Conservation (phyloP, 2,797 vertebrate genomes). For the Meriones psammophilus region DNA sequence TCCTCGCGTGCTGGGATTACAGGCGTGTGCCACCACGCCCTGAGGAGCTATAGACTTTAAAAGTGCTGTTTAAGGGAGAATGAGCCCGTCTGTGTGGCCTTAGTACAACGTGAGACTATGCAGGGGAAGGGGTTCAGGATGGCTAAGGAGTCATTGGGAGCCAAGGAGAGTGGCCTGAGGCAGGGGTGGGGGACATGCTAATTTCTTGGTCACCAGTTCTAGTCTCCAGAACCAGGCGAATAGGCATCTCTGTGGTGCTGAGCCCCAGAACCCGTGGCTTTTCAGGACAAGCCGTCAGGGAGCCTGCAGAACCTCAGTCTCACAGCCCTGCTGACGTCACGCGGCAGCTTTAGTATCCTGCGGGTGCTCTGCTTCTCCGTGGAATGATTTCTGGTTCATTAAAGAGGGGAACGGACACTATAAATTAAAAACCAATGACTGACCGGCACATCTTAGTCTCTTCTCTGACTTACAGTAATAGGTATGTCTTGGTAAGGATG, state of each 20-base stretch:
- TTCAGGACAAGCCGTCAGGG: not conserved
- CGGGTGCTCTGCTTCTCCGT: conserved; percentile 39
- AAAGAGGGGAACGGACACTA: not conserved
- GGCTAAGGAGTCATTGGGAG: not conserved
- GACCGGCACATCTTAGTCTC: not conserved
- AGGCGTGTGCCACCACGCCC: no score
- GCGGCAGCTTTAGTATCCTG: not conserved
- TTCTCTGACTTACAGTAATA: not conserved
- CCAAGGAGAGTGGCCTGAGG: not conserved
- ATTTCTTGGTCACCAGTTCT: not conserved
- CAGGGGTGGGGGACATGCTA: no score
- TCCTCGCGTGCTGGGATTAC: no score
- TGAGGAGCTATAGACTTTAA: not conserved
- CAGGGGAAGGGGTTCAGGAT: not conserved
- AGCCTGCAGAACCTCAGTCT: not conserved
- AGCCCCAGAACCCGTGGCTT: not conserved
- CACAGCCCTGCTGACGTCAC: not conserved
- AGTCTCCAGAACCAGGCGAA: not conserved
- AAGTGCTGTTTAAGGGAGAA: not conserved
- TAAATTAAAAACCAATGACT: not conserved
- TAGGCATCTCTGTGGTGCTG: not conserved
- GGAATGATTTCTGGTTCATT: not conserved
- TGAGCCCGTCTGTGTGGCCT: not conserved
- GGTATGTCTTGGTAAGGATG: not conserved
- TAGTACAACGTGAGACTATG: not conserved